phyloP scores from a whole-genome alignment of 2,113 vertebrate genomes.

The Chunga burmeisteri region DNA sequence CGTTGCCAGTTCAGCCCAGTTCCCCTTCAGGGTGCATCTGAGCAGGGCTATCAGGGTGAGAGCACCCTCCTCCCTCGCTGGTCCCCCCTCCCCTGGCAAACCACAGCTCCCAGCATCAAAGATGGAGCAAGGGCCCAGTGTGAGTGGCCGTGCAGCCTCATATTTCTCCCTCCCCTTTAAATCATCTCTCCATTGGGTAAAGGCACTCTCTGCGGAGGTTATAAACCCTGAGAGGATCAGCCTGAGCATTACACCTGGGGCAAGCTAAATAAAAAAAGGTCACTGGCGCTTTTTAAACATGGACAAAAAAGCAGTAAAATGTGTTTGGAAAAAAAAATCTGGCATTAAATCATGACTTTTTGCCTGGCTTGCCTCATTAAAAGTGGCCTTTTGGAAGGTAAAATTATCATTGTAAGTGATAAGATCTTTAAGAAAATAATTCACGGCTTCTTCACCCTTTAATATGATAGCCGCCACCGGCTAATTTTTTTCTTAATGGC shows the following conservation, averaged over 20 bases:
- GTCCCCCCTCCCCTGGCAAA: neutral
- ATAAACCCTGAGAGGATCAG: conserved; percentile 80
- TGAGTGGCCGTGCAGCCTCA: neutral
- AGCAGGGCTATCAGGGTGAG: rapidly evolving
- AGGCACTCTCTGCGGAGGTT: conserved; percentile 72
- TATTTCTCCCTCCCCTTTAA: conserved; percentile 65
- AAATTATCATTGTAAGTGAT: conserved; percentile 91
- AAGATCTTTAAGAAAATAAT: conserved; percentile 93
- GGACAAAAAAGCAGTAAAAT: conserved; percentile 85
- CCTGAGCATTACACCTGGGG: conserved; percentile 81
- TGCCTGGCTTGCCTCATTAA: conserved; percentile 88
- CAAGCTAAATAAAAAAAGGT: conserved; percentile 84
- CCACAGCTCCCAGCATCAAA: neutral
- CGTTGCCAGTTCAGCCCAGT: neutral
- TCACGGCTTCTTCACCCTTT: conserved; percentile 90
- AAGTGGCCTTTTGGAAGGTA: conserved; percentile 91
- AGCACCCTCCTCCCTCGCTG: neutral
- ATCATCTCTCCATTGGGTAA: conserved; percentile 66
- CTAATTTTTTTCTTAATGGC: conserved; percentile 91
- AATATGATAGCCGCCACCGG: conserved; percentile 87
- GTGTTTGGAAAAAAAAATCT: conserved; percentile 83
- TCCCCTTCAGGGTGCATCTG: neutral
- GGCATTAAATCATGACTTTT: conserved; percentile 88
- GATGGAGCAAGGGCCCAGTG: neutral
- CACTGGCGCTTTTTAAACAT: conserved; percentile 83